Conservation (phyloP, 2,113 vertebrate species). For the Galbula dea region DNA sequence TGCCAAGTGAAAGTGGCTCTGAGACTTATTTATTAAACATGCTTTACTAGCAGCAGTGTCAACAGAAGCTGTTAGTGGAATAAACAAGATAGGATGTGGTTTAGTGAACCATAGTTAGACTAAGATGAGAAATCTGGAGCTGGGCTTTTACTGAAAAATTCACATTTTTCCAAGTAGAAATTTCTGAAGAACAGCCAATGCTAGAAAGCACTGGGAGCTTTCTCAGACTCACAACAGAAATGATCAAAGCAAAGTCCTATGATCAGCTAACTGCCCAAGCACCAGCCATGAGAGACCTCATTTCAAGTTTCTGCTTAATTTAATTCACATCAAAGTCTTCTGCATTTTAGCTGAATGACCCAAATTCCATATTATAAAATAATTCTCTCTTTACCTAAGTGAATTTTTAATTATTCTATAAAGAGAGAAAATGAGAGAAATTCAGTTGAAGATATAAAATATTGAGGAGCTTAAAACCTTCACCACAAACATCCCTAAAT, state of each 20-base stretch:
- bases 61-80: background rate
- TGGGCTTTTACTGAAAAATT: background rate
- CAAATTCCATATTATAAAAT: background rate
- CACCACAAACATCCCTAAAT: background rate
- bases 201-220: background rate
- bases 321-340: conserved; percentile 29
- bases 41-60: background rate
- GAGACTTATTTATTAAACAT: background rate
- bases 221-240: background rate
- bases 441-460: background rate
- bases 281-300: background rate
- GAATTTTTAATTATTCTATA: conserved; percentile 2
- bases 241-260: background rate
- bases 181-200: background rate
- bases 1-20: background rate
- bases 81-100: background rate
- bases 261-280: background rate
- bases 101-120: background rate
- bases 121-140: background rate
- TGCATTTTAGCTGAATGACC: background rate
- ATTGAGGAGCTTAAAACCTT: background rate
- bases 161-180: background rate
- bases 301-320: conserved; percentile 6
- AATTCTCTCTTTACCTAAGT: background rate
- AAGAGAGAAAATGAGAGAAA: background rate